These are phyloP conservation scores for Lophura nycthemera DNA, from an alignment of 2,113 vertebrate genomes.

Conservation along the genomic window DNA sequence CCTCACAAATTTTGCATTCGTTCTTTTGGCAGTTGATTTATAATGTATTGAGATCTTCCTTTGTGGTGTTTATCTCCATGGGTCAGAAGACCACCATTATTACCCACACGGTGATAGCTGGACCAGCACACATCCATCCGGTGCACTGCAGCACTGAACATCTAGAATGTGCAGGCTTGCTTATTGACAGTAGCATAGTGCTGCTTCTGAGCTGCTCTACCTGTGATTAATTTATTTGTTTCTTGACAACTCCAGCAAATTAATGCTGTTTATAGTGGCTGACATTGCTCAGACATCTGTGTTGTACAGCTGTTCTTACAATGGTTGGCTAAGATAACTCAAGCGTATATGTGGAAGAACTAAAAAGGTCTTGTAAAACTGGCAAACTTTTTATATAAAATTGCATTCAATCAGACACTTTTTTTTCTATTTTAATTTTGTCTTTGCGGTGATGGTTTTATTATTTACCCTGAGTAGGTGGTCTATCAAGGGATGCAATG, in stretches of 20 bases:
- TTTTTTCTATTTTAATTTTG: neutral
- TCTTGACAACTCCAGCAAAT: neutral
- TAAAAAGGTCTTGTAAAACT: neutral
- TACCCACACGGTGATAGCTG: neutral
- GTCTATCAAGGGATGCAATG: neutral
- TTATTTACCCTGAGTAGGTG: neutral
- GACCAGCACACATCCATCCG: fast-evolving
- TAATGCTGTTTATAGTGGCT: neutral
- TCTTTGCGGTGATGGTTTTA: neutral
- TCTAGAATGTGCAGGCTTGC: neutral
- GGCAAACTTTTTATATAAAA: neutral
- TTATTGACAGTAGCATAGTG: neutral
- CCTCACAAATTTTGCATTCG: neutral
- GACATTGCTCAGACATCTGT: neutral
- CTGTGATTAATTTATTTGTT: neutral
- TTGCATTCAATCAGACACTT: neutral
- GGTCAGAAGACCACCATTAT: neutral
- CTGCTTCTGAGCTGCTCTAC: neutral
- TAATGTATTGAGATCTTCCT: neutral
- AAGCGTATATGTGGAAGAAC: neutral
- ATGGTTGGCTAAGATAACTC: neutral
- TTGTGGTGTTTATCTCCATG: fast-evolving
- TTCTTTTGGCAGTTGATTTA: neutral
- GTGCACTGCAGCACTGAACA: neutral
- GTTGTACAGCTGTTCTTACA: neutral